Base-by-base conservation (phyloP, 2,888 invertebrate genomes). In the Marasmarcha lunaedactyla region DNA sequence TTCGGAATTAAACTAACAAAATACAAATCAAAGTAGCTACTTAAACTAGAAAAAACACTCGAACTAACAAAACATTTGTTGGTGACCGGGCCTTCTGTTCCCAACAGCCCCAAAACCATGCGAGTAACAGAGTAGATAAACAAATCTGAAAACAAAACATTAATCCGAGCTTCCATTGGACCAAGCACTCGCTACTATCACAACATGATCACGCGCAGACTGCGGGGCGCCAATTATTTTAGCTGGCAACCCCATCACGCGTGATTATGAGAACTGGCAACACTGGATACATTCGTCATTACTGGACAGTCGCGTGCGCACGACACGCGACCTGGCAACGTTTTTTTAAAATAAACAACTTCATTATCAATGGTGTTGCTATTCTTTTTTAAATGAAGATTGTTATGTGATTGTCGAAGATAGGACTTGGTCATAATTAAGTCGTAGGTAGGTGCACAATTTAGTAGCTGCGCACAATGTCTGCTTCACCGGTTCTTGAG, bases 141-240 rank as follows among this genome's bases (percentile, higher is more conserved):
- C 57, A 71, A 74, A 73, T 74, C 66, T 55, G 60, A 63, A 69
- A 71, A 73, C 71, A 73, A 72, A 70, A 70, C 64, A 62, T 56
- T 53, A 69, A 69, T 67, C 63, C 59, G 44, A 42, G 43, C 47
- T 45, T 38, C 39, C 36, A 46, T 46, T 27, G 44, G 44, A 33
- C 42, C 36, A 42, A 60, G 59, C 62, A 63, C 69, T 71, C 72
- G 67, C 72, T 71, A 78, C 79, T 79, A 79, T 70, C 64, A 76
- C 73, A 83, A 81, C 76, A 81, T 71, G 71, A 71, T 59, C 71
- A 66, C 68, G 63, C 66, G 72, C 59, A 51, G 59, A 51, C 79
- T 62, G 72, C 78, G 74, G 81, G 81, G 74, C 58, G 81, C 81
- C 81, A 81, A 83, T 83, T 83, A 83, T 74, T 71, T 64, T 55